phyloP scores from a whole-genome alignment of 2,888 invertebrate species.

The Idaea dimidiata region DNA sequence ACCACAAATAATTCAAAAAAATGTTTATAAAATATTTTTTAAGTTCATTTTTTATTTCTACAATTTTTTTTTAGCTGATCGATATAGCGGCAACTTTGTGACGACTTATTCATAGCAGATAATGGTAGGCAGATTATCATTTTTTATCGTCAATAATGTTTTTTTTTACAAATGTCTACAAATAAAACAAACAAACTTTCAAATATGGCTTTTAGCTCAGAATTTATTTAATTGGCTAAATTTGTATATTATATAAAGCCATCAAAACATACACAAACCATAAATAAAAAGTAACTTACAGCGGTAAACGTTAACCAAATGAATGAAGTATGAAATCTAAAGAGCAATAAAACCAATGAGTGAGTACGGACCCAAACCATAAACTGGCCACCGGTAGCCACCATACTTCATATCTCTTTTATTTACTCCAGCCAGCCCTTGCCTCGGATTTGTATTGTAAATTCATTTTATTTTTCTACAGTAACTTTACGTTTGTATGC shows the following conservation, averaged over 20 bases:
- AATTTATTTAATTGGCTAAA: no score
- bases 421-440: conserved; percentile 20
- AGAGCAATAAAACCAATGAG: background rate
- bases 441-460: conserved; percentile 45
- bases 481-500: conserved; percentile 48
- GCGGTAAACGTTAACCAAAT: conserved; percentile 8
- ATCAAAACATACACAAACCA: background rate
- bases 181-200: no score
- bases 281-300: background rate
- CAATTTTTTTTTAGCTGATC: no score
- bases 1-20: no score
- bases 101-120: no score
- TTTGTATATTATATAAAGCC: background rate
- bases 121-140: no score
- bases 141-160: no score
- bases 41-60: no score
- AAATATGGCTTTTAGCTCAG: no score
- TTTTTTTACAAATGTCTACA: no score
- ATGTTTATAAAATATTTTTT: no score
- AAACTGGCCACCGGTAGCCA: conserved; percentile 26
- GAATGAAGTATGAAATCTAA: background rate
- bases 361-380: background rate
- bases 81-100: no score
- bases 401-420: conserved; percentile 21
- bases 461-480: conserved; percentile 51